A percentile compares a stretch with the other conserved stretches of the same genome.
Conservation (phyloP, 1,140 invertebrate species). For the Meloidogyne exigua region DNA sequence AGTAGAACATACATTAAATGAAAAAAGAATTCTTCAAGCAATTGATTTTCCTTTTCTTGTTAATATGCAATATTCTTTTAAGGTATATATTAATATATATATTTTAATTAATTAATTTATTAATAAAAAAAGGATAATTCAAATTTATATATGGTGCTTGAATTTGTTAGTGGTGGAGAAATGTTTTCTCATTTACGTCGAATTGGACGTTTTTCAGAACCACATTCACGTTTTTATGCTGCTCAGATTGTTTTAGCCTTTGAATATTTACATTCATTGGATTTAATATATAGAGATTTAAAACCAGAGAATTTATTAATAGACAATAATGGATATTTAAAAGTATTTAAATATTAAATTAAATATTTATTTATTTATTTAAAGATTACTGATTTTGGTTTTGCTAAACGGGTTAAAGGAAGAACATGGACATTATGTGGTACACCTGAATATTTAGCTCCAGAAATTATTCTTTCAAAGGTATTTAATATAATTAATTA, state of each 20-base stretch:
- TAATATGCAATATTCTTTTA: slow-evolving; percentile 92
- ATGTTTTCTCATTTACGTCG: slow-evolving; percentile 77
- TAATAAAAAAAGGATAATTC: slow-evolving; percentile 71
- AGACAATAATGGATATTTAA: slow-evolving; percentile 94
- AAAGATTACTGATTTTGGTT: slow-evolving; percentile 93
- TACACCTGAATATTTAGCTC: slow-evolving; percentile 91
- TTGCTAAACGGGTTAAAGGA: slow-evolving; percentile 96
- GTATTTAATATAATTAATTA: slow-evolving; percentile 11
- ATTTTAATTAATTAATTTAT: neutral
- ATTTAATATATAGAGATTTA: slow-evolving; percentile 92
- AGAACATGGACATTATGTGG: slow-evolving; percentile 99
- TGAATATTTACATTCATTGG: slow-evolving; percentile 97
- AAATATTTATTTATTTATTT: neutral
- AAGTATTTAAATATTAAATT: slow-evolving; percentile 69
- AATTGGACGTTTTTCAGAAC: slow-evolving; percentile 78
- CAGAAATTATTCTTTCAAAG: slow-evolving; percentile 92
- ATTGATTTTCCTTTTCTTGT: slow-evolving; percentile 95
- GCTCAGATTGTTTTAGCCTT: slow-evolving; percentile 98
- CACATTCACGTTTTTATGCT: slow-evolving; percentile 96
- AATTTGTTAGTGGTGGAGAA: slow-evolving; percentile 77
- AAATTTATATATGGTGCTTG: slow-evolving; percentile 78
- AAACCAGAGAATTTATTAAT: slow-evolving; percentile 98
- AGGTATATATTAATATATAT: slow-evolving; percentile 69
- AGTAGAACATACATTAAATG: slow-evolving; percentile 94
- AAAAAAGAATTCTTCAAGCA: slow-evolving; percentile 92